A percentile compares a stretch with the other conserved stretches of the same genome.
phyloP scores from a whole-genome alignment of 2,888 invertebrate species.

The Parnassius glacialis region DNA sequence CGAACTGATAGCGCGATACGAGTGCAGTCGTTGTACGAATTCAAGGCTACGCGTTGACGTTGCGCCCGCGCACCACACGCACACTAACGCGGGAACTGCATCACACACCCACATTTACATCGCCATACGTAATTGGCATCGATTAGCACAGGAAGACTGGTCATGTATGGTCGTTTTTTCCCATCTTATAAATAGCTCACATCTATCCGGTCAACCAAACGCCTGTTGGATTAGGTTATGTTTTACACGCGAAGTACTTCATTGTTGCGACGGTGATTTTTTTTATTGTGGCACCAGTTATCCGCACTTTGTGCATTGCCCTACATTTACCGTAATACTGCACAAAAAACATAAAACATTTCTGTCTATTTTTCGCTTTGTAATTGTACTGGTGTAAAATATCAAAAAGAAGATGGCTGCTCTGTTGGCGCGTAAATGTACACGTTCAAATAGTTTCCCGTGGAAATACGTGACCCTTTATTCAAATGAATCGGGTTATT shows the following conservation, averaged over 20 bases:
- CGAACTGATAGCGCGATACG: conserved; percentile 50
- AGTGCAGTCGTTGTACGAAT: conserved; percentile 75
- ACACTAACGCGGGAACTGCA: conserved; percentile 36
- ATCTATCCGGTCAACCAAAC: conserved; percentile 41
- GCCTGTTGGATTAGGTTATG: conserved; percentile 45
- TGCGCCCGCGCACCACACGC: conserved; percentile 38
- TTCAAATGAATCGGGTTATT: conserved; percentile 7
- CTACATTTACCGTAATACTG: conserved; percentile 9
- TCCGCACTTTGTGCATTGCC: neutral
- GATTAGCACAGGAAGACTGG: conserved; percentile 78
- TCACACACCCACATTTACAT: conserved; percentile 24
- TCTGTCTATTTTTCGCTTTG: conserved; percentile 5
- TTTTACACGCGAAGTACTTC: conserved; percentile 30
- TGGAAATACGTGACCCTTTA: conserved; percentile 17
- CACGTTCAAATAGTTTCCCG: conserved; percentile 14
- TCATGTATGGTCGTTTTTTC: conserved; percentile 48
- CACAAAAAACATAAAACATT: neutral
- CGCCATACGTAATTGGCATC: conserved; percentile 64
- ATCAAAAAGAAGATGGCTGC: conserved; percentile 2
- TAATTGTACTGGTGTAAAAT: conserved; percentile 2
- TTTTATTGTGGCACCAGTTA: neutral
- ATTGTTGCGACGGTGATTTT: conserved; percentile 6
- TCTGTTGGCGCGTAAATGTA: conserved; percentile 3
- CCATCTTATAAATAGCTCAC: conserved; percentile 38
- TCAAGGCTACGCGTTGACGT: conserved; percentile 60